These are phyloP conservation scores for Drosophila mulleri DNA, from an alignment of 2,888 invertebrate species.

Conservation along the genomic window DNA sequence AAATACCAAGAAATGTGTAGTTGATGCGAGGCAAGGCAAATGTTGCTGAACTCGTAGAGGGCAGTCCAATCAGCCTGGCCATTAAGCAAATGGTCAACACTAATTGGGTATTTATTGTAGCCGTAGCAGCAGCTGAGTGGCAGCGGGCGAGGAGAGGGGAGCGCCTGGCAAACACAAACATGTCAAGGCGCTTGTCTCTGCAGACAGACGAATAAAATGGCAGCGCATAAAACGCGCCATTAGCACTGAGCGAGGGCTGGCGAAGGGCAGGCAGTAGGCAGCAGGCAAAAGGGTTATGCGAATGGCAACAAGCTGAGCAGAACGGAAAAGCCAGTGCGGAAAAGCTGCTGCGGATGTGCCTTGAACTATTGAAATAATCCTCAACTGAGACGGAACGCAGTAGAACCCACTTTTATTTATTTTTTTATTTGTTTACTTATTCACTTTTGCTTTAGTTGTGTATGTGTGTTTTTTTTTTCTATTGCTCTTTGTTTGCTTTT, in stretches of 20 bases:
- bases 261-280: background rate
- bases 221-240: conserved; percentile 73
- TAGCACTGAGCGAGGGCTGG: conserved; percentile 51
- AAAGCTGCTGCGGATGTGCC: conserved; percentile 79
- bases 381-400: conserved; percentile 43
- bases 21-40: conserved; percentile 4
- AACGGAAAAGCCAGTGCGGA: conserved; percentile 54
- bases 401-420: conserved; percentile 21
- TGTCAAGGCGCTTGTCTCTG: conserved; percentile 61
- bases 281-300: conserved; percentile 18
- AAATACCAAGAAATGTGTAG: conserved; percentile 22
- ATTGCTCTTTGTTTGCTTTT: conserved; percentile 10
- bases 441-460: conserved; percentile 29
- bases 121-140: conserved; percentile 10
- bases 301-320: conserved; percentile 23
- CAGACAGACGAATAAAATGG: conserved; percentile 67
- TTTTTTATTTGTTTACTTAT: conserved; percentile 45
- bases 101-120: conserved; percentile 77
- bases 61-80: conserved; percentile 51
- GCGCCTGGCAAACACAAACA: conserved; percentile 57
- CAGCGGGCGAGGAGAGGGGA: too few species aligned
- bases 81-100: conserved; percentile 72
- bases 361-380: conserved; percentile 75
- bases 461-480: conserved; percentile 2
- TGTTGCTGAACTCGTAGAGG: background rate